A percentile compares a stretch with the other conserved stretches of the same genome.
phyloP scores from a whole-genome alignment of 2,113 vertebrate species.

The Cinclus cinclus region DNA sequence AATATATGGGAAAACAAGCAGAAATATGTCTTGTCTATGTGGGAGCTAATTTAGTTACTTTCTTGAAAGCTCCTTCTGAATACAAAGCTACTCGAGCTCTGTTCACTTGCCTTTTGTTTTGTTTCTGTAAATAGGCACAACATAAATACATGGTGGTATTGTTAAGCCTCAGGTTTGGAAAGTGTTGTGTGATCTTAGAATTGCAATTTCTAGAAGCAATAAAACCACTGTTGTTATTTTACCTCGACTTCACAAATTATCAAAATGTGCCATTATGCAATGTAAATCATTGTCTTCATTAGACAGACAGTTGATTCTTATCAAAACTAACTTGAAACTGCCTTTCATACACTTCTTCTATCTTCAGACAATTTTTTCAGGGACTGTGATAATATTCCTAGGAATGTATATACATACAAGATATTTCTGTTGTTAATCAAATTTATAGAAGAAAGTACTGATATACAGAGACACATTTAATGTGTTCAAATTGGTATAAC shows the following conservation, averaged over 20 bases:
- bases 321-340: neutral
- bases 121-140: neutral
- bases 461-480: neutral
- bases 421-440: neutral
- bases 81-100: rapidly evolving
- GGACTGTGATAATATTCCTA: neutral
- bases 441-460: neutral
- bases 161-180: neutral
- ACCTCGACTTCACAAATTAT: neutral
- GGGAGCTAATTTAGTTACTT: neutral
- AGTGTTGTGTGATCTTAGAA: neutral
- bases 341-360: neutral
- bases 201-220: neutral
- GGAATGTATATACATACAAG: neutral
- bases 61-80: neutral
- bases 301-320: neutral
- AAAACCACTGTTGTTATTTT: neutral
- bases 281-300: neutral
- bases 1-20: neutral
- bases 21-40: neutral
- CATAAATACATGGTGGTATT: neutral
- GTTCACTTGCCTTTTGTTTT: neutral
- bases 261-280: neutral
- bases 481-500: neutral
- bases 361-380: neutral